Conservation (phyloP, 2,888 invertebrate genomes). For the Acronicta aceris region DNA sequence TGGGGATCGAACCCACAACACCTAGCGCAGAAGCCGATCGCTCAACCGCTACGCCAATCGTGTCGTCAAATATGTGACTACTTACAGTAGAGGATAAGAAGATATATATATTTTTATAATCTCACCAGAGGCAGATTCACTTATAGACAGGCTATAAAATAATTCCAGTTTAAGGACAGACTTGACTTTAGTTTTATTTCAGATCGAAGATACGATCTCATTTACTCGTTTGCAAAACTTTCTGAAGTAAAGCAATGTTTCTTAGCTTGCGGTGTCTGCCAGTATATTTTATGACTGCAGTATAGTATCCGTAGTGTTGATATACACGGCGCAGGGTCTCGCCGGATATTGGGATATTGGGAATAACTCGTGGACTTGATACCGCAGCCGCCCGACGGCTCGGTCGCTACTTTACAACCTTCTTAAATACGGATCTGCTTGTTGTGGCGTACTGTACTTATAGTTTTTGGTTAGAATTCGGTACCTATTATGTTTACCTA, state of each 20-base stretch:
- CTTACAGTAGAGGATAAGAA: no score
- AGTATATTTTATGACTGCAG: slow-evolving; percentile 72
- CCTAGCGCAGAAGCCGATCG: no score
- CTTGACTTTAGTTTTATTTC: background rate
- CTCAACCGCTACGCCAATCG: no score
- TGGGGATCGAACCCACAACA: no score
- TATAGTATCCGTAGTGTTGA: slow-evolving; percentile 57
- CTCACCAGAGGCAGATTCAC: no score
- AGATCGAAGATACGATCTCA: background rate
- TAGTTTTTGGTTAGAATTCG: slow-evolving; percentile 29
- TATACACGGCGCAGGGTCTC: slow-evolving; percentile 57
- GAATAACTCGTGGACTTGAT: slow-evolving; percentile 75
- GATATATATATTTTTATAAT: no score
- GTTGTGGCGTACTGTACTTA: slow-evolving; percentile 23
- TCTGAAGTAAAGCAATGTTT: slow-evolving; percentile 36
- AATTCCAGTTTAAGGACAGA: background rate
- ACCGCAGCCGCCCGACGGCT: slow-evolving; percentile 36
- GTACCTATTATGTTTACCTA: slow-evolving; percentile 21
- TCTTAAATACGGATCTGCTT: slow-evolving; percentile 30
- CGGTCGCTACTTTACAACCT: slow-evolving; percentile 47
- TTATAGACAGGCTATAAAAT: no score
- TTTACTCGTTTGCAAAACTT: background rate
- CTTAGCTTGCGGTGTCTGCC: slow-evolving; percentile 52
- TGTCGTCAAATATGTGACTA: no score
- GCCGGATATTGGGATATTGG: slow-evolving; percentile 75